Base-by-base conservation (phyloP, 1,140 invertebrate genomes). In the Drosophila sturtevanti region DNA sequence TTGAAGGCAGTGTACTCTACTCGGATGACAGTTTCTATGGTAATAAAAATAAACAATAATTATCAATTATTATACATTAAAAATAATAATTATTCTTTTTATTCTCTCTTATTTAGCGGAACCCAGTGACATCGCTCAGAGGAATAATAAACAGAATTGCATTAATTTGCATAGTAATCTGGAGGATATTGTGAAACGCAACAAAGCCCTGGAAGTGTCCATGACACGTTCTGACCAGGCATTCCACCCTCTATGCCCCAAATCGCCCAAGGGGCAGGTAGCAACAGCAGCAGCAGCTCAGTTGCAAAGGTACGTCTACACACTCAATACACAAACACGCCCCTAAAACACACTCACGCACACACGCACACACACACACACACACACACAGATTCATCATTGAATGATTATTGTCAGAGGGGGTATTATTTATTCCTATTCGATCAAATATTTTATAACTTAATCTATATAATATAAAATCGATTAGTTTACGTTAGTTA, bases 1-100 rank as follows among this genome's bases (percentile, higher is more conserved):
- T 98, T 85, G 97, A 98, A 93, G 97, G 96, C 77, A 97, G 96
- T 81, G 95, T 96, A 37, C 95, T 96, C 93, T 97, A 96, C 90
- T 96, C 96, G 9, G 96, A 97, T 92, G 96, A 96, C 84, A 97
- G 96, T 73, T 95, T 96, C 89, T 96, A 95, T 90, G 95, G 94
- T 95, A 91, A 92, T 89, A 44, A 48, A 48, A 31, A 31, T n/a
- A 24, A 31, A 1, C 3, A 31, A 31, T 31, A 31, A 31, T 24
- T n/a, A n/a, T n/a, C n/a, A 24, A 1, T 84, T 52, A 0, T 9
- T 71, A 31, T 44, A 14, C 16, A 58, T 6, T 10, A 14, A 2
- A 27, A 5, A 14, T 18, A 7, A 11, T 9, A 9, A 27, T 41
- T n/a, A n/a, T 1, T 21, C 4, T 21, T 16, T 38, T 38, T 18